Base-by-base conservation (phyloP, 1,140 invertebrate genomes). In the Drosophila sulfurigaster region DNA sequence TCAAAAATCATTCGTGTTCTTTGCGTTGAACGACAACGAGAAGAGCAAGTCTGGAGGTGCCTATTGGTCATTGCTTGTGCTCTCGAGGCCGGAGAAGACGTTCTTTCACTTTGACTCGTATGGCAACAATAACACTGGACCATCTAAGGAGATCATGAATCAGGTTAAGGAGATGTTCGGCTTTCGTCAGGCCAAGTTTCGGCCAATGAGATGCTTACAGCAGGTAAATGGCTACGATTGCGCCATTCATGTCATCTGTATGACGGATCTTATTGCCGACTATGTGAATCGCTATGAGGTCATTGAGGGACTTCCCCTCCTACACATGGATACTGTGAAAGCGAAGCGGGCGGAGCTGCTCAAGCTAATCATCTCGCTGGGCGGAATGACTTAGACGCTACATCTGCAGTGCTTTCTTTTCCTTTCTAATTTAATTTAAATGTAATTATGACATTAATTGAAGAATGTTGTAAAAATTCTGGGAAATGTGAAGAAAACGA, bases 11-110 rank as follows among this genome's bases (percentile, higher is more conserved):
- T 96, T 96, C 91, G 94, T 98, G 69, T 96, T 98, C 81, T 96
- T 98, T 81, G 95, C 97, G n/a, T 91, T 99, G 10, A 98, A 98
- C 92, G 96, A 99, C 87, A 97, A 97, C 79, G 94, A 95, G 49
- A 94, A 94, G 28, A 94, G 95, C 51, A 92, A 93, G 28, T 95
- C 95, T 10, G 98, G 98, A 38, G 97, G 97, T 16, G 95, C 96
- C 5, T 98, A 98, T 92, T 99, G 98, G 98, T 97, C 96, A 79
- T 93, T 98, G 52, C 89, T 98, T 25, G 95, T 97, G 7, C 96
- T 95, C 91, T 96, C 95, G 38, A 94, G 94, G 74, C 92, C 92
- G 20, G 96, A 96, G 80, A 94, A 94, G 80, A 94, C 93, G 25
- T 96, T 96, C 91, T 97, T 94, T 81, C 96, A 98, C 91, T 95